Base-by-base conservation (phyloP, 2,888 invertebrate species). In the Zaprionus obscuricornis region DNA sequence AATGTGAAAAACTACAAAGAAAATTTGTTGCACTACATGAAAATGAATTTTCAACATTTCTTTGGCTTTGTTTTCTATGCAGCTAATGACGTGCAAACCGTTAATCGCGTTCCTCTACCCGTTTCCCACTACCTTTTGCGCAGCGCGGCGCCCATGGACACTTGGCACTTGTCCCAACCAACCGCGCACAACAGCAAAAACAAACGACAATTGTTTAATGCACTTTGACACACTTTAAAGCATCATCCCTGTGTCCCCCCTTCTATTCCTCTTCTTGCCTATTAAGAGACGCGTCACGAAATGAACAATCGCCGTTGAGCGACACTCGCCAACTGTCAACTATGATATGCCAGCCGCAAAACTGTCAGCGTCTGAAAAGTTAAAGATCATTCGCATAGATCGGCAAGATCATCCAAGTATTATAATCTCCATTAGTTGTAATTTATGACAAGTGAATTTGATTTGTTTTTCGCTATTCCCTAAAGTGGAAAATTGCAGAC, bases 11-110 rank as follows among this genome's bases (percentile, higher is more conserved):
- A 5, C 10, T 17, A 10, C 14, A 42, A n/a, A 46, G 8, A 13
- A 31, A 49, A 42, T 33, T 51, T 42, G 3, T 29, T 29, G 6
- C 10, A 3, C 10, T 3, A 22, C 45, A 17, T 14, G 13, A 14
- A 2, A 13, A 22, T 17, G 13, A 17, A 33, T 16, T 39, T 66
- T 54, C 58, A 51, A 78, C 78, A 78, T 85, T 77, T 77, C 76
- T 77, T 85, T 77, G 76, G 76, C 76, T 77, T 77, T 76, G 85
- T 85, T 81, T 83, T 68, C n/a, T n/a, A n/a, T n/a, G n/a, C n/a
- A n/a, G 26, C 39, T 59, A 55, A 64, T 86, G 85, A 84, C 85
- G 85, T 56, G 17, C 67, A 54, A 56, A 68, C 50, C 82, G 74
- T 66, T 81, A 83, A 81, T 7, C 13, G 31, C 11, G 36, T 6